A percentile compares a stretch with the other conserved stretches of the same genome.
These are phyloP conservation scores for Chascanopsetta lugubris DNA, from an alignment of 2,113 vertebrate species.

Conservation along the genomic window DNA sequence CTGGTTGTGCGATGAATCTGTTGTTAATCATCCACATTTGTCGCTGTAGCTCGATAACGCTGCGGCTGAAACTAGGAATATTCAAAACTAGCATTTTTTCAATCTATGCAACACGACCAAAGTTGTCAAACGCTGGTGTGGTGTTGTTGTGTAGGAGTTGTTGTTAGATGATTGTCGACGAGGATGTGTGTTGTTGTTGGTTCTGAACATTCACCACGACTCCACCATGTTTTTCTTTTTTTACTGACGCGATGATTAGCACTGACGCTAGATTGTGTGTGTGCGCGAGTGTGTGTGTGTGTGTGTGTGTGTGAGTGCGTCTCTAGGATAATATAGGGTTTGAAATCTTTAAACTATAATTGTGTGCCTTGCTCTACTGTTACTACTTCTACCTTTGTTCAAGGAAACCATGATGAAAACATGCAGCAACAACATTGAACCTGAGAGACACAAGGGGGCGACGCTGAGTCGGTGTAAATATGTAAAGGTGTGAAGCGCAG, in stretches of 20 bases:
- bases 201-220: conserved; percentile 62
- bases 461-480: conserved; percentile 91
- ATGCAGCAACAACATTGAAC: conserved; percentile 51
- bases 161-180: conserved; percentile 79
- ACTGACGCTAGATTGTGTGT: conserved; percentile 54
- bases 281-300: conserved; percentile 7
- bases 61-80: too few species aligned
- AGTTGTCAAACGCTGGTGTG: conserved; percentile 77
- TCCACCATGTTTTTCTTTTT: conserved; percentile 70
- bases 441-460: neutral
- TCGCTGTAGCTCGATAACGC: too few species aligned
- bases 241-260: conserved; percentile 76
- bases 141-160: conserved; percentile 85
- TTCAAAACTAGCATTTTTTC: conserved; percentile 4
- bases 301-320: neutral
- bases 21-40: too few species aligned
- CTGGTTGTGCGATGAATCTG: too few species aligned
- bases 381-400: conserved; percentile 87
- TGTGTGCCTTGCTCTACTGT: conserved; percentile 94
- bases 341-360: conserved; percentile 79
- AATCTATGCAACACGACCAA: conserved; percentile 94
- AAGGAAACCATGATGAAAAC: conserved; percentile 82
- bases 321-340: conserved; percentile 49
- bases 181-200: conserved; percentile 34
- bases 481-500: conserved; percentile 85